phyloP scores from a whole-genome alignment of 2,797 vertebrate species.

The Centroberyx gerrardi region DNA sequence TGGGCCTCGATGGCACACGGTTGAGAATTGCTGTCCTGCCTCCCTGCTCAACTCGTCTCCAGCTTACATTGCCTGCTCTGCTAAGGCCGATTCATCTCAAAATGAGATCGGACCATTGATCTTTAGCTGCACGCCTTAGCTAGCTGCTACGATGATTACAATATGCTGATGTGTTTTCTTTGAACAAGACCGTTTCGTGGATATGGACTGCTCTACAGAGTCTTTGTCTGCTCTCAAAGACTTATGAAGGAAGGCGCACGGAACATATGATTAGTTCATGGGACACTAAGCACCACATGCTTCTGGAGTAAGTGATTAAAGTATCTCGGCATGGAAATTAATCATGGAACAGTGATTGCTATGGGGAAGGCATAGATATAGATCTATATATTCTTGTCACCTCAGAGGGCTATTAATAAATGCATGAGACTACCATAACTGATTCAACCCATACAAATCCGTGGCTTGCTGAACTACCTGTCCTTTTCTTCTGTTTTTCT shows the following conservation, averaged over 20 bases:
- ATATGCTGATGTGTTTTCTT: not conserved
- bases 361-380: not conserved
- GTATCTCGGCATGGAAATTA: slow-evolving; percentile 1
- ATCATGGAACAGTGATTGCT: slow-evolving; percentile 13
- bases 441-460: not conserved
- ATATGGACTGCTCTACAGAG: not conserved
- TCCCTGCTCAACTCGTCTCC: no score
- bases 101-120: not conserved
- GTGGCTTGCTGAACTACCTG: not conserved
- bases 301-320: slow-evolving; percentile 14
- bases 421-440: not conserved
- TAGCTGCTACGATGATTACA: not conserved
- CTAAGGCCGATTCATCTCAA: no score
- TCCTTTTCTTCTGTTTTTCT: slow-evolving; percentile 1
- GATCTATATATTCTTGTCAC: slow-evolving; percentile 5
- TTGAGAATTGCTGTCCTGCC: no score
- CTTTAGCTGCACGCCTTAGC: not conserved
- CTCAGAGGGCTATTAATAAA: not conserved
- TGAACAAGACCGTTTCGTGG: not conserved
- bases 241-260: not conserved
- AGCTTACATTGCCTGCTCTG: no score
- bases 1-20: no score
- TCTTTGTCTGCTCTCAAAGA: not conserved
- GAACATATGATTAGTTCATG: slow-evolving; percentile 6
- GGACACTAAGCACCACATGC: slow-evolving; percentile 2